A percentile compares a stretch with the other conserved stretches of the same genome.
phyloP scores from a whole-genome alignment of 2,797 vertebrate species.

The Hafferia zeledoni region DNA sequence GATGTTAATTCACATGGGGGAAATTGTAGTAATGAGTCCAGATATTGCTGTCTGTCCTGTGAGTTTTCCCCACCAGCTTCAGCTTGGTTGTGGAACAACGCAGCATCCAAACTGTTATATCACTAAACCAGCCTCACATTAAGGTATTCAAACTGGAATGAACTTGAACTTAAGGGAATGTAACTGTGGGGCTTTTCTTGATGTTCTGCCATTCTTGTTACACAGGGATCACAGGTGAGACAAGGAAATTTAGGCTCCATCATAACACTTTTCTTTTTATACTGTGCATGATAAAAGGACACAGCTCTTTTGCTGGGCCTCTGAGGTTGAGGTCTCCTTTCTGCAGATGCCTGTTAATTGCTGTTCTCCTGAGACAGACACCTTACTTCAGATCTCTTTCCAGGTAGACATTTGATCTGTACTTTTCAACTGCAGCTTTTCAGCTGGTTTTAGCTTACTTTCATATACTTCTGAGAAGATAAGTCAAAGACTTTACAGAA shows the following conservation, averaged over 20 bases:
- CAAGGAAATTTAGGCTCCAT: not conserved
- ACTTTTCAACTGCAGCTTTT: not conserved
- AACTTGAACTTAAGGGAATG: constrained; percentile 40
- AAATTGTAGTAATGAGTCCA: not conserved
- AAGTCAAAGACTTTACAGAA: not conserved
- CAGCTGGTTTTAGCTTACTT: not conserved
- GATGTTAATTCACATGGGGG: not conserved
- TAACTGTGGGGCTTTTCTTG: constrained; percentile 34
- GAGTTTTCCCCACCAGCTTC: not conserved
- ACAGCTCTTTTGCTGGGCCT: constrained; percentile 46
- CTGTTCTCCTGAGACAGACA: constrained; percentile 55
- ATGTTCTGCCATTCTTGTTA: constrained; percentile 39
- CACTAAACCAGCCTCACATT: not conserved
- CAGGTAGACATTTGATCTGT: not conserved
- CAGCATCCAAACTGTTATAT: not conserved
- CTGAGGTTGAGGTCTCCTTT: constrained; percentile 6
- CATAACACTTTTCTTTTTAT: constrained; percentile 21
- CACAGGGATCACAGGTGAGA: constrained; percentile 21
- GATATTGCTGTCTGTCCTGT: not conserved
- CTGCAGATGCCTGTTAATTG: constrained; percentile 69
- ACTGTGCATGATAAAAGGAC: constrained; percentile 25
- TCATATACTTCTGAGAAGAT: not conserved
- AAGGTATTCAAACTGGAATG: constrained; percentile 39
- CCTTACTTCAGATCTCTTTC: not conserved
- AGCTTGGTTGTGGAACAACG: not conserved